Evolutionary conservation across 1,140 invertebrate genomes (phyloP).

Genomic region (Maniola jurtina): DNA sequence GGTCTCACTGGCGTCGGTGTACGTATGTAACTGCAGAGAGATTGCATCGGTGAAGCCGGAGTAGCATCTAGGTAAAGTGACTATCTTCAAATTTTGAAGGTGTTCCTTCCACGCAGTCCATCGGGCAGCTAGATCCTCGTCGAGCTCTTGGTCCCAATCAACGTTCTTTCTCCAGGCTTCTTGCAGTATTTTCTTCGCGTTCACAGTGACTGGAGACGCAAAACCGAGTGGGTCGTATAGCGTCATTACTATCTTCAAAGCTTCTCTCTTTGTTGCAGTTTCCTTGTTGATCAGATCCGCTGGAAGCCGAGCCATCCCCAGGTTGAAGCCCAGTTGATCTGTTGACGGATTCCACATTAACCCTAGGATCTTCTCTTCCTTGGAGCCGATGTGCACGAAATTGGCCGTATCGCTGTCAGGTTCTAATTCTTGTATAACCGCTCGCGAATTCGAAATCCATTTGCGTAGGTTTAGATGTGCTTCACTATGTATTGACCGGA

Average conservation of each 20-base stretch:
- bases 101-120: constrained; percentile 15
- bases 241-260: constrained; percentile 34
- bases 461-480: constrained; percentile 1
- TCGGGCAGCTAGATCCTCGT: background rate
- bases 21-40: constrained; percentile 24
- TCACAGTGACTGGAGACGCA: constrained; percentile 18
- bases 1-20: constrained; percentile 31
- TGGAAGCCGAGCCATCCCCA: constrained; percentile 1
- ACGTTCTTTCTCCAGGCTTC: constrained; percentile 43
- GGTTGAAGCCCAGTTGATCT: constrained; percentile 16
- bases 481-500: constrained; percentile 2
- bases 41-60: background rate
- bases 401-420: too few species aligned
- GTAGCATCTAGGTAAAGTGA: constrained; percentile 16
- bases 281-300: background rate
- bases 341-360: constrained; percentile 7
- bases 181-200: constrained; percentile 38
- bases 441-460: constrained; percentile 3
- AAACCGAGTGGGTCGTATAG: constrained; percentile 39
- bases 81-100: background rate
- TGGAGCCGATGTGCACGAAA: too few species aligned
- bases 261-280: constrained; percentile 35
- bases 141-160: constrained; percentile 46
- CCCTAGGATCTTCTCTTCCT: too few species aligned
- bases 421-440: too few species aligned